phyloP scores from a whole-genome alignment of 2,888 invertebrate genomes.

The Epirrhoe alternata region DNA sequence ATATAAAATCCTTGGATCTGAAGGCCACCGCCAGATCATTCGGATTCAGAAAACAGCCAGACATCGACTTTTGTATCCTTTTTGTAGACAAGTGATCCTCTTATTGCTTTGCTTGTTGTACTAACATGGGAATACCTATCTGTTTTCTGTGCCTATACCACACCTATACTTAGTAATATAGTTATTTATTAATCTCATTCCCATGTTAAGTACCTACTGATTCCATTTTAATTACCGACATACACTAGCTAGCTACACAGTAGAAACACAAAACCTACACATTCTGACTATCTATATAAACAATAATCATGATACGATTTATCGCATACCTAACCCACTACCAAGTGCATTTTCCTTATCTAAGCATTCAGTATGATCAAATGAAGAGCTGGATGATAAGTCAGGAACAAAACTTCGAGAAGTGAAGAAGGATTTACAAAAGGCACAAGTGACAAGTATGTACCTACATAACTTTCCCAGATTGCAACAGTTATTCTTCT shows the following conservation, averaged over 20 bases:
- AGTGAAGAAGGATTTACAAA: neutral
- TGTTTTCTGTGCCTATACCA: too few relatives aligned
- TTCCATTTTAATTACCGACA: neutral
- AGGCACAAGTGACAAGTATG: neutral
- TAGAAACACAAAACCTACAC: neutral
- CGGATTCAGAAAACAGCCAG: constrained; percentile 96
- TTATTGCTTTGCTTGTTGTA: neutral
- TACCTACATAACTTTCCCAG: too few relatives aligned
- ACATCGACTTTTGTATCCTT: constrained; percentile 94
- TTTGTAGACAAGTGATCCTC: constrained; percentile 31
- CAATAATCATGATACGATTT: neutral
- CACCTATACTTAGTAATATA: too few relatives aligned
- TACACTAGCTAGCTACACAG: too few relatives aligned
- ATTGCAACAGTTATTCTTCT: too few relatives aligned
- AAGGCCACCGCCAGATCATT: constrained; percentile 95
- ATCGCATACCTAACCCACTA: constrained; percentile 1
- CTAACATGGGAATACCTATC: too few relatives aligned
- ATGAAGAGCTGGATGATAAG: neutral
- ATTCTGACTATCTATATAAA: neutral
- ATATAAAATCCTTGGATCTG: constrained; percentile 94
- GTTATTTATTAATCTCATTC: too few relatives aligned
- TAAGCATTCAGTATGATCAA: constrained; percentile 16
- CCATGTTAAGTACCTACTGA: neutral
- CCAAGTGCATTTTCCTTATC: constrained; percentile 17
- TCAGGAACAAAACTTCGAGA: neutral